Evolutionary conservation across 2,113 vertebrate species (phyloP).

Genomic region (Aythya baeri): DNA sequence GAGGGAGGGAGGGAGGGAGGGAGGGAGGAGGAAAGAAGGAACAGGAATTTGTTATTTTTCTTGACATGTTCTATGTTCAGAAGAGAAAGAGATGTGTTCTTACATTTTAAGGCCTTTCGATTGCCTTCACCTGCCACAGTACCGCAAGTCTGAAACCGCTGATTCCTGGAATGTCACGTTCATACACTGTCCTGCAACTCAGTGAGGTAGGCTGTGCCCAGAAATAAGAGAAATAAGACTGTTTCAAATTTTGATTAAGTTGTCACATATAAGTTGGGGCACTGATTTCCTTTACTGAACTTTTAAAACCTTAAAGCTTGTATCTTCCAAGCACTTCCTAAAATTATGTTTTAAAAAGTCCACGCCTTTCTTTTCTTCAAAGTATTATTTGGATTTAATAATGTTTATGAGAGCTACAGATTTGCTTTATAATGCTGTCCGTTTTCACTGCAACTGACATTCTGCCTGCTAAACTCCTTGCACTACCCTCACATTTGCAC

Average conservation of each 20-base stretch:
- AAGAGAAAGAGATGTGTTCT: not conserved
- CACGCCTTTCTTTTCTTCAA: not conserved
- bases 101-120: not conserved
- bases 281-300: not conserved
- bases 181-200: not conserved
- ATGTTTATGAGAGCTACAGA: not conserved
- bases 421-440: not conserved
- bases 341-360: not conserved
- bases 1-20: no score
- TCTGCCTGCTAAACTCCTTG: conserved; percentile 37
- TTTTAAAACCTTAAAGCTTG: not conserved
- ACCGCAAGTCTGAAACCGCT: not conserved
- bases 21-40: no score
- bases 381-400: not conserved
- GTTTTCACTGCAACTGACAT: conserved; percentile 25
- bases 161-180: not conserved
- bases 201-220: not conserved
- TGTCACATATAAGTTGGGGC: not conserved
- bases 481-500: conserved; percentile 23
- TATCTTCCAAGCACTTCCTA: not conserved
- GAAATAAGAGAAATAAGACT: not conserved
- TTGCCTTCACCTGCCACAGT: not conserved
- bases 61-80: not conserved
- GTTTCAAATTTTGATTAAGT: not conserved
- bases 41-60: not conserved